These are phyloP conservation scores for Cyanoramphus novaezelandiae DNA, from an alignment of 2,113 vertebrate genomes.

Conservation along the genomic window DNA sequence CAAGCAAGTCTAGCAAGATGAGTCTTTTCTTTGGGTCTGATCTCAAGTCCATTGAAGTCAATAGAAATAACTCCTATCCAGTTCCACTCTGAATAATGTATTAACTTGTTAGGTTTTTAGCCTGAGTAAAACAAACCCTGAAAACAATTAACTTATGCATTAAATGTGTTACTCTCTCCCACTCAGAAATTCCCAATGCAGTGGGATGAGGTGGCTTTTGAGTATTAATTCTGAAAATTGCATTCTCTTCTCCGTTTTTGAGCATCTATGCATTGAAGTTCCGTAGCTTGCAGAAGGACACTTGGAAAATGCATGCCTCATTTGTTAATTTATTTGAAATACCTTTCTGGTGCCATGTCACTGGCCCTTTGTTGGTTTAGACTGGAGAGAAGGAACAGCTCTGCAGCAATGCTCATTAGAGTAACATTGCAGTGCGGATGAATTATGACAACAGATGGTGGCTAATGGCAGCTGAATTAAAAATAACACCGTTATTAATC, in stretches of 20 bases:
- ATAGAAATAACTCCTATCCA: background rate
- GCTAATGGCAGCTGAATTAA: slow-evolving; percentile 30
- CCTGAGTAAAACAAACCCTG: background rate
- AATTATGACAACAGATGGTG: slow-evolving; percentile 25
- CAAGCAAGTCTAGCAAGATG: background rate
- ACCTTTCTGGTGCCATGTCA: background rate
- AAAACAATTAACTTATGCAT: background rate
- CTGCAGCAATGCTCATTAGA: background rate
- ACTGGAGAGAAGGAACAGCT: background rate
- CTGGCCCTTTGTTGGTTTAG: background rate
- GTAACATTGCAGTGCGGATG: background rate
- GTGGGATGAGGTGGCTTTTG: background rate
- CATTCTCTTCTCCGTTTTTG: background rate
- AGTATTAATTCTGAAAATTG: background rate
- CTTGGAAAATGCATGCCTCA: background rate
- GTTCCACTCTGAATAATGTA: background rate
- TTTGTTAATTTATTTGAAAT: background rate
- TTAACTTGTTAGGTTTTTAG: background rate
- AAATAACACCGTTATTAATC: slow-evolving; percentile 9
- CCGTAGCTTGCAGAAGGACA: background rate
- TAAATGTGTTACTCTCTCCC: background rate
- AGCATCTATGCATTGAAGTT: background rate
- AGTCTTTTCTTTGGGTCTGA: background rate
- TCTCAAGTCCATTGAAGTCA: background rate
- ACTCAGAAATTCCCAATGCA: background rate